Base-by-base conservation (phyloP, 2,113 vertebrate species). In the Cephalophus harveyi region DNA sequence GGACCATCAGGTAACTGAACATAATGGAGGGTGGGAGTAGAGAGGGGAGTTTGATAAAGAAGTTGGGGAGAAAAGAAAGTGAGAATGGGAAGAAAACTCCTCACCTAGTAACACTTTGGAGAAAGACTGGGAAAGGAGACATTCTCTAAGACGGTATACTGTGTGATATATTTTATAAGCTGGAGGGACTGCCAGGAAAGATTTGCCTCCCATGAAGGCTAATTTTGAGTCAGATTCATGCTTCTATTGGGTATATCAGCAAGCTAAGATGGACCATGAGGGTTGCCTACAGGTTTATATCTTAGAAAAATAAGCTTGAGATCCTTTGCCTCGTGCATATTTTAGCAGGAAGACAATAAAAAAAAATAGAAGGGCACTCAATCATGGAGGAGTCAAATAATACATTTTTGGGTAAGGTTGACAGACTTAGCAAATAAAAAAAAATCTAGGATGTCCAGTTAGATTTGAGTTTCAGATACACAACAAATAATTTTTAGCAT, bases 381-480 rank as follows among this genome's bases (percentile, higher is more conserved):
- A 2, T 84, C 82, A 71, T 87, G 57, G 67, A 94, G 7, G 19
- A 64, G 36, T 57, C 43, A 50, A 33, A 19, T 27, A 46, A 52
- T 84, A 43, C 15, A 55, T 30, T 83, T 74, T 84, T 19, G 23
- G 36, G 6, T 83, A 71, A 43, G 23, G 3, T 48, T 89, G 23
- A 3, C 5, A 86, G 11, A 64, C 59, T 67, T 36, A 71, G 28
- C 33, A 89, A 95, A 57, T 43, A 6, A 27, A 89, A 95, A 95
- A 94, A 95, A 64, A 60, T 25, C 6, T n/a, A 93, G 7, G 33
- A n/a, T 36, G 23, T 19, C 21, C 17, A 60, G 15, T 36, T 89
- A 86, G 85, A 90, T 81, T 81, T 95, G 40, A 82, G 91, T 74
- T 97, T 94, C 48, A 67, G 54, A 67, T 28, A 92, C 93, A 86